Evolutionary conservation across 2,113 vertebrate genomes (phyloP).

Genomic region (Hippocampus barbouri): DNA sequence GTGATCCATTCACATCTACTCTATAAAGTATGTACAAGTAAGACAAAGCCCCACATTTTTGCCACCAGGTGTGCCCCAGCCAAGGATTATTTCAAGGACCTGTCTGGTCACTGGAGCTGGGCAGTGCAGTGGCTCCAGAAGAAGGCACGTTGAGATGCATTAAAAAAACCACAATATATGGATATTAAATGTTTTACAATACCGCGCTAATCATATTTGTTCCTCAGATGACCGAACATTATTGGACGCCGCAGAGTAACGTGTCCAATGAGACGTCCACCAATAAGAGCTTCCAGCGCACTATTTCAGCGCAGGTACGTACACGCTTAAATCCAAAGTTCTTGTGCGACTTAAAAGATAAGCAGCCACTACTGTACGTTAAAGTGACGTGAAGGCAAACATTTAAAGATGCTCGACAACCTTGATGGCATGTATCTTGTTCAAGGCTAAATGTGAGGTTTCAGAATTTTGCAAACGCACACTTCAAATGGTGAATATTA

Average conservation of each 20-base stretch:
- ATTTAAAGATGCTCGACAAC: no score
- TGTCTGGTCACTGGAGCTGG: constrained; percentile 98
- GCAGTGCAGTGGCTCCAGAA: constrained; percentile 98
- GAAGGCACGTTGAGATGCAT: constrained; percentile 72
- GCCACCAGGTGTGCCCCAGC: constrained; percentile 86
- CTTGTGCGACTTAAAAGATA: neutral
- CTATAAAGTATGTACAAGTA: neutral
- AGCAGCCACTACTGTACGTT: no score
- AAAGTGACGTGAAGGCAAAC: no score
- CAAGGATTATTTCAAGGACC: constrained; percentile 98
- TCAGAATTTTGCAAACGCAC: no score
- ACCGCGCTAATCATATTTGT: constrained; percentile 4
- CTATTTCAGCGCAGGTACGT: constrained; percentile 95
- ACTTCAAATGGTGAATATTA: no score
- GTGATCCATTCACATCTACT: neutral
- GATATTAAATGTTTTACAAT: neutral
- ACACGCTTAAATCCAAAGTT: neutral
- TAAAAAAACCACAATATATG: neutral
- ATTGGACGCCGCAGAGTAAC: constrained; percentile 97
- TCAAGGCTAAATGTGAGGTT: no score
- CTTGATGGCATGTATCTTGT: no score
- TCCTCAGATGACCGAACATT: constrained; percentile 96
- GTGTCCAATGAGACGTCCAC: constrained; percentile 98
- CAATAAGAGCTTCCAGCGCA: constrained; percentile 98
- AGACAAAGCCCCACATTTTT: neutral